Conservation (phyloP, 2,888 invertebrate species). For the Lepidocyrtoides sp. region DNA sequence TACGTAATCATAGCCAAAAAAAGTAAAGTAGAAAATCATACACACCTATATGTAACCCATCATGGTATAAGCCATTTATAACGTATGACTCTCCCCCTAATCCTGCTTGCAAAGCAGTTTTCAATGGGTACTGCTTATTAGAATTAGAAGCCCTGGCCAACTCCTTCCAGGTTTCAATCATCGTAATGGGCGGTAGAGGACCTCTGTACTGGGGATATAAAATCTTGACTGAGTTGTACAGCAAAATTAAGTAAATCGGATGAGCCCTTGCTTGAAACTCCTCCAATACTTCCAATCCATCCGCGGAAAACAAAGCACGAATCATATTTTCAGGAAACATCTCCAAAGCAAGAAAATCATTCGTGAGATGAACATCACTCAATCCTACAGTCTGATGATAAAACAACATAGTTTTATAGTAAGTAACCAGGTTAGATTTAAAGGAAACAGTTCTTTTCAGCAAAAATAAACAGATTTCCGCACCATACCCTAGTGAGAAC, state of each 20-base stretch:
- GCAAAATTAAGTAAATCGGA: conserved; percentile 86
- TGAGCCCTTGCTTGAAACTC: conserved; percentile 86
- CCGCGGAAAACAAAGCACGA: conserved; percentile 87
- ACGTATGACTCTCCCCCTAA: conserved; percentile 89
- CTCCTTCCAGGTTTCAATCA: conserved; percentile 86
- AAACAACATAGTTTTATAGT: not conserved
- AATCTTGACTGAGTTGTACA: conserved; percentile 88
- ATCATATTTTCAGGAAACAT: conserved; percentile 88
- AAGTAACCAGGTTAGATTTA: too few species aligned
- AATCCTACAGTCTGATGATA: conserved; percentile 86
- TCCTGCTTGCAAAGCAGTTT: conserved; percentile 88
- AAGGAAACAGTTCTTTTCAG: too few species aligned
- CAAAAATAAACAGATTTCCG: too few species aligned
- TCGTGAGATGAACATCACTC: conserved; percentile 88
- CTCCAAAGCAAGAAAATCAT: conserved; percentile 88
- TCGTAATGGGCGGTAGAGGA: conserved; percentile 87
- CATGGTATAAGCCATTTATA: conserved; percentile 88
- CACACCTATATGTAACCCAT: conserved; percentile 89
- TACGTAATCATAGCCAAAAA: not conserved
- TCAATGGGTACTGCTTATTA: conserved; percentile 87
- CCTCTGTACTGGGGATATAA: conserved; percentile 87
- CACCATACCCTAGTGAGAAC: conserved; percentile 87
- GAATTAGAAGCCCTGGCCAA: conserved; percentile 29
- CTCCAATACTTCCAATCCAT: conserved; percentile 87
- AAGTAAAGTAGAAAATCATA: not conserved